These are phyloP conservation scores for Cartodere bifasciata DNA, from an alignment of 2,888 invertebrate genomes.

Conservation along the genomic window DNA sequence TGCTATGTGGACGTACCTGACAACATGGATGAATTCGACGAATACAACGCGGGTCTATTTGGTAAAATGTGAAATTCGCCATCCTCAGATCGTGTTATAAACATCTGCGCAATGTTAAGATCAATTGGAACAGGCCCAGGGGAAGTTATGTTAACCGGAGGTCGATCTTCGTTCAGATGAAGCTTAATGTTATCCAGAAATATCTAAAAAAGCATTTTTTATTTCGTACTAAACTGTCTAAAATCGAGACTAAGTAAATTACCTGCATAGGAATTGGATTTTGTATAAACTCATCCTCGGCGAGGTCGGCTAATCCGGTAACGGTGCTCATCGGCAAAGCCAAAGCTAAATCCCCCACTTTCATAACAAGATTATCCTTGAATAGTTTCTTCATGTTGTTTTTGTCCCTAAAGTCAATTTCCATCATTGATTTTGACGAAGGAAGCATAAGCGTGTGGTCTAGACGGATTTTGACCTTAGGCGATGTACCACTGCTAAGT, in stretches of 20 bases:
- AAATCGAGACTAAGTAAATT: slow-evolving; percentile 17
- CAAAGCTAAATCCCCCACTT: slow-evolving; percentile 51
- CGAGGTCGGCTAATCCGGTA: slow-evolving; percentile 66
- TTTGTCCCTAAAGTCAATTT: slow-evolving; percentile 35
- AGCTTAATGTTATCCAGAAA: slow-evolving; percentile 61
- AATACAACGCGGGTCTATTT: slow-evolving; percentile 20
- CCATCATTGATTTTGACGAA: slow-evolving; percentile 22
- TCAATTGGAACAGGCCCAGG: slow-evolving; percentile 72
- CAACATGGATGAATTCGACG: slow-evolving; percentile 17
- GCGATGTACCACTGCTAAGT: slow-evolving; percentile 35
- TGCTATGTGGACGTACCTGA: slow-evolving; percentile 14
- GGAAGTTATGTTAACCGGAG: slow-evolving; percentile 65
- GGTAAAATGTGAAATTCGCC: slow-evolving; percentile 67
- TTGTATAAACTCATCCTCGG: slow-evolving; percentile 76
- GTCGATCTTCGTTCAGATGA: slow-evolving; percentile 72
- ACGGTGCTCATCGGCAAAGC: slow-evolving; percentile 71
- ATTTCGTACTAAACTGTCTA: not conserved
- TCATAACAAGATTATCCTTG: slow-evolving; percentile 46
- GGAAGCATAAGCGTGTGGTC: slow-evolving; percentile 44
- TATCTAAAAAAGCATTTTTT: slow-evolving; percentile 48
- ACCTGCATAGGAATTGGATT: slow-evolving; percentile 75
- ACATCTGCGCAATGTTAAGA: slow-evolving; percentile 56
- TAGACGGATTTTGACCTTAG: slow-evolving; percentile 47
- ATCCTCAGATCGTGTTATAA: slow-evolving; percentile 54
- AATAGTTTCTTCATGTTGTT: slow-evolving; percentile 35